Evolutionary conservation across 2,113 vertebrate genomes (phyloP).

Genomic region (Istiophorus platypterus): DNA sequence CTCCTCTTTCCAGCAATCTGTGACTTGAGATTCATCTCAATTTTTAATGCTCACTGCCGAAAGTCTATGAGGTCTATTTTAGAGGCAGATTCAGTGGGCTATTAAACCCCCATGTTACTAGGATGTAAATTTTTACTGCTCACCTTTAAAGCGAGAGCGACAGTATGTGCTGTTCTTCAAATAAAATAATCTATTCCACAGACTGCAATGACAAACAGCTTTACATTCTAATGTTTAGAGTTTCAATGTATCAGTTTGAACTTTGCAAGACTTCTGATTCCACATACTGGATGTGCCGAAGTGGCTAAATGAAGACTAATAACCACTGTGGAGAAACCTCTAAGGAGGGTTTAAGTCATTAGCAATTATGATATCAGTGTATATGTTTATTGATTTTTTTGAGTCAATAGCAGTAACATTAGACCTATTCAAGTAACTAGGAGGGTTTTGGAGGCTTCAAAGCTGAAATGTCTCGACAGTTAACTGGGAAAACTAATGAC

Average conservation of each 20-base stretch:
- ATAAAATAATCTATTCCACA: constrained; percentile 22
- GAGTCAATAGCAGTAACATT: constrained; percentile 28
- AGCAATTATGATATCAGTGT: constrained; percentile 7
- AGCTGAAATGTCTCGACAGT: background rate
- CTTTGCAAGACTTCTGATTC: background rate
- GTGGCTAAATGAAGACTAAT: constrained; percentile 23
- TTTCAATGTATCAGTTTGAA: background rate
- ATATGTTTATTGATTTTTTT: constrained; percentile 16
- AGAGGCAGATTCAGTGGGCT: constrained; percentile 50
- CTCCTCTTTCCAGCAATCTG: constrained; percentile 36
- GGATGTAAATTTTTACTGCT: constrained; percentile 49
- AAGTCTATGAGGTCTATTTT: constrained; percentile 52
- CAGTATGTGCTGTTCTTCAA: constrained; percentile 29
- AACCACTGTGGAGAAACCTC: background rate
- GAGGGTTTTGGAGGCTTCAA: constrained; percentile 4
- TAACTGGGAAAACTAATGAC: background rate
- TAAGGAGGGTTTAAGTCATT: constrained; percentile 8
- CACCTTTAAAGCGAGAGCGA: constrained; percentile 31
- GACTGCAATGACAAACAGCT: background rate
- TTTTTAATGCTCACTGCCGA: constrained; percentile 54
- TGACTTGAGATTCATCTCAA: constrained; percentile 43
- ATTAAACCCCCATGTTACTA: constrained; percentile 43
- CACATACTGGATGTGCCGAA: background rate
- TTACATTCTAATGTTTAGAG: background rate
- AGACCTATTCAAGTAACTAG: background rate